Percentiles rank a stretch among this genome's conserved stretches.
These are phyloP conservation scores for Hydrotaea diabolus DNA, from an alignment of 2,888 invertebrate genomes.

Conservation along the genomic window DNA sequence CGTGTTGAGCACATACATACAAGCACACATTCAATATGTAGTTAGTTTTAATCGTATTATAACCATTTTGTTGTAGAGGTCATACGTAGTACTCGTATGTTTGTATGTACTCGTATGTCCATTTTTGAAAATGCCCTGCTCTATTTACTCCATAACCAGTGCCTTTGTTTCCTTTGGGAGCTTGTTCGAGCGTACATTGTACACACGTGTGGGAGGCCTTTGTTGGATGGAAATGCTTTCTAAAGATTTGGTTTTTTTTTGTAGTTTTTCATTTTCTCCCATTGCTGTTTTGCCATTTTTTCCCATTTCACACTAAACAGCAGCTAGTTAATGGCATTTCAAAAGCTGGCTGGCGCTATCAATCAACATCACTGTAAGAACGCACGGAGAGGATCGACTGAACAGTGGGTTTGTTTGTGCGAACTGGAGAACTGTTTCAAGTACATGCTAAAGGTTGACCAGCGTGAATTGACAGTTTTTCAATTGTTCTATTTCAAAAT, in stretches of 20 bases:
- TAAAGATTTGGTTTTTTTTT: background rate
- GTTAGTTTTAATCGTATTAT: constrained; percentile 13
- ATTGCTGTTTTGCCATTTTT: background rate
- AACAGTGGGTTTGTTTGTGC: constrained; percentile 14
- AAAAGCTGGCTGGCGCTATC: constrained; percentile 53
- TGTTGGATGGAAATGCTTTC: background rate
- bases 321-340: constrained; percentile 56
- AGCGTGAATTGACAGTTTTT: too few species aligned
- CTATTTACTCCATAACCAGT: background rate
- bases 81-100: too few species aligned
- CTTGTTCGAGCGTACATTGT: background rate
- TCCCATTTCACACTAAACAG: background rate
- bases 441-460: too few species aligned
- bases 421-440: too few species aligned
- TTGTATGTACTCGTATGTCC: too few species aligned
- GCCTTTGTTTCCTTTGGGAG: background rate
- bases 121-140: background rate
- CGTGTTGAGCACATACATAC: constrained; percentile 10
- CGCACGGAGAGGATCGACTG: background rate
- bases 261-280: background rate
- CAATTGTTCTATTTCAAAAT: too few species aligned
- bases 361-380: constrained; percentile 60
- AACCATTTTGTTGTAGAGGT: background rate
- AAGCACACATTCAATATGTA: background rate
- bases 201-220: background rate